Evolutionary conservation across 1,140 invertebrate species (phyloP).

Genomic region (Physella acuta): DNA sequence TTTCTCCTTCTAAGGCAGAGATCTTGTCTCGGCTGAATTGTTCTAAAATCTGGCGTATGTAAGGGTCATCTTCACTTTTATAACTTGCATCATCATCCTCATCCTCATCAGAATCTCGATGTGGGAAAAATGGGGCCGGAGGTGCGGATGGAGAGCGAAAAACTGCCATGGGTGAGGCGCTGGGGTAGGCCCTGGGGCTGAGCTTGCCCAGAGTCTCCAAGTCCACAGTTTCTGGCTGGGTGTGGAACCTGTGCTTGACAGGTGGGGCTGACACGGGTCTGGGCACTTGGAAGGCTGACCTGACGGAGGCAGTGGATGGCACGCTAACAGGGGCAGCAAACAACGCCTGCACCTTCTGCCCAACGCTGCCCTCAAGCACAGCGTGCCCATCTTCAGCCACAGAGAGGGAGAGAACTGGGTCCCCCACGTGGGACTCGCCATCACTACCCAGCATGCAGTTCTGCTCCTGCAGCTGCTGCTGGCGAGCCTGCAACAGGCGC

Average conservation of each 20-base stretch:
- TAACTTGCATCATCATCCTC: conserved; percentile 32
- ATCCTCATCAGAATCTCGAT: conserved; percentile 35
- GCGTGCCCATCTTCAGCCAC: conserved; percentile 12
- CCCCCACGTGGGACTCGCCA: conserved; percentile 40
- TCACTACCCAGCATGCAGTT: conserved; percentile 39
- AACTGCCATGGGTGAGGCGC: conserved; percentile 15
- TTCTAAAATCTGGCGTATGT: conserved; percentile 30
- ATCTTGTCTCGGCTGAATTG: conserved; percentile 34
- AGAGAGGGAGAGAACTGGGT: conserved; percentile 18
- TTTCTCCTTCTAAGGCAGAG: conserved; percentile 26
- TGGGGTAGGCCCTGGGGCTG: conserved; percentile 48
- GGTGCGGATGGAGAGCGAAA: conserved; percentile 50
- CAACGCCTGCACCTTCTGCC: too few species aligned
- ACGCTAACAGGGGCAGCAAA: conserved; percentile 9
- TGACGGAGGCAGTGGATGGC: conserved; percentile 1
- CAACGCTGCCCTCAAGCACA: background rate
- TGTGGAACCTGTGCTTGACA: background rate
- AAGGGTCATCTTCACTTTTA: conserved; percentile 38
- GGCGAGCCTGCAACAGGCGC: conserved; percentile 53
- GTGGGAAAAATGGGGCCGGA: conserved; percentile 41
- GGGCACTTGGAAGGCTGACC: conserved; percentile 32
- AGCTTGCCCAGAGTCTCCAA: conserved; percentile 38
- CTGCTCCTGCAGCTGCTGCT: conserved; percentile 32
- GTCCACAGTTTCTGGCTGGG: conserved; percentile 35
- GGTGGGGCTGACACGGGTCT: conserved; percentile 43